Evolutionary conservation across 2,888 invertebrate genomes (phyloP).

Genomic region (Drepanosiphum platanoidis): DNA sequence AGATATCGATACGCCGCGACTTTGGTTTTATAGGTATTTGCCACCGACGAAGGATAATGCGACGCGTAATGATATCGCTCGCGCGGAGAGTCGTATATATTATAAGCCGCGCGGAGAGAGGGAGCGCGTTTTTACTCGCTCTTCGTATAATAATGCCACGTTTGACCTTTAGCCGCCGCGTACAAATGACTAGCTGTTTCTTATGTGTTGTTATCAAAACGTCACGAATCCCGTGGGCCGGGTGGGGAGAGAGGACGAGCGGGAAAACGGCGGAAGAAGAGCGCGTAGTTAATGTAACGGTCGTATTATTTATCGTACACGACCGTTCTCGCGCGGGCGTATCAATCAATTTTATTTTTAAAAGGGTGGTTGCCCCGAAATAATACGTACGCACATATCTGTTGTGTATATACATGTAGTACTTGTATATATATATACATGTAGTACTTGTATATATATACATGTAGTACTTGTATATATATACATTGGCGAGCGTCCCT

Average conservation of each 20-base stretch:
- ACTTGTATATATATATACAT: slow-evolving; percentile 11
- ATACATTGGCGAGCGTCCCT: slow-evolving; percentile 29
- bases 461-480: too few relatives aligned
- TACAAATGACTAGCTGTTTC: slow-evolving; percentile 53
- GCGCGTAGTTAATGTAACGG: slow-evolving; percentile 22
- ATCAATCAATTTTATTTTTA: slow-evolving; percentile 59
- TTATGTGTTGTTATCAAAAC: slow-evolving; percentile 51
- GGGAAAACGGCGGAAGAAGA: neutral
- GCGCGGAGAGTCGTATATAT: too few relatives aligned
- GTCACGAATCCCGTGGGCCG: slow-evolving; percentile 32
- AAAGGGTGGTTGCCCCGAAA: slow-evolving; percentile 12
- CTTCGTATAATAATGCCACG: neutral
- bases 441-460: neutral
- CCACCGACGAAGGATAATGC: too few relatives aligned
- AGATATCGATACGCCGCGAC: too few relatives aligned
- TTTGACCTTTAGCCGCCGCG: slow-evolving; percentile 37
- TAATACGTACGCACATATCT: neutral
- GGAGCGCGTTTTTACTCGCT: slow-evolving; percentile 44
- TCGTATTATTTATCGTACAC: slow-evolving; percentile 45
- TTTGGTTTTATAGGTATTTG: too few relatives aligned
- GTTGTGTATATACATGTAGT: neutral
- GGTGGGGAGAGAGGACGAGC: neutral
- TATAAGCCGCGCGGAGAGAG: too few relatives aligned
- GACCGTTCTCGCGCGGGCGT: slow-evolving; percentile 22
- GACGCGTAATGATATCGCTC: too few relatives aligned